phyloP scores from a whole-genome alignment of 2,888 invertebrate species.

The Siphonodentalium dalli region DNA sequence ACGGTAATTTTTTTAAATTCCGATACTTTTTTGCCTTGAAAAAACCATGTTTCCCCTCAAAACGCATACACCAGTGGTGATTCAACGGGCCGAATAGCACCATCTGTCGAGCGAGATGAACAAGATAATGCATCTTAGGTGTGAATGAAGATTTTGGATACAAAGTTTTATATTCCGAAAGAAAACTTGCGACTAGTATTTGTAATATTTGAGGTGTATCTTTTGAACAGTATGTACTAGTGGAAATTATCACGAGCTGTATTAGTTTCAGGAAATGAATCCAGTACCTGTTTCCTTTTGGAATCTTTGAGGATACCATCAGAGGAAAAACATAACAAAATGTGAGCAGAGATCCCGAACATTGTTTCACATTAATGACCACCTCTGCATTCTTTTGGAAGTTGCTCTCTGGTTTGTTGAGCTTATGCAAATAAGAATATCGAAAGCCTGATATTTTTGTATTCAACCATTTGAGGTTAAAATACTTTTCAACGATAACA shows the following conservation, averaged over 20 bases:
- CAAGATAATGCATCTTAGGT: conserved; percentile 30
- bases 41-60: conserved; percentile 32
- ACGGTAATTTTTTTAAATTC: conserved; percentile 26
- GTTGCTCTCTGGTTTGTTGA: conserved; percentile 13
- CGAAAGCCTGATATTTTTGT: conserved; percentile 2
- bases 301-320: conserved; percentile 13
- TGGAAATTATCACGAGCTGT: conserved; percentile 8
- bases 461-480: background rate
- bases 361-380: conserved; percentile 9
- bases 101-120: conserved; percentile 32
- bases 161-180: conserved; percentile 10
- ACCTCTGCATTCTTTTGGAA: conserved; percentile 12
- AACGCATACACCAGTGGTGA: conserved; percentile 31
- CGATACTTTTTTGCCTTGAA: conserved; percentile 24
- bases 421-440: background rate
- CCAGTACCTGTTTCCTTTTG: conserved; percentile 13
- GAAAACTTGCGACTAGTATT: background rate
- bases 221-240: conserved; percentile 2
- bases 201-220: conserved; percentile 1
- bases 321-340: too few species aligned
- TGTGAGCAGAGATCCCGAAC: too few species aligned
- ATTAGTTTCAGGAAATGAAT: conserved; percentile 16
- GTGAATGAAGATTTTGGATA: conserved; percentile 18
- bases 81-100: conserved; percentile 26
- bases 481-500: background rate